phyloP scores from a whole-genome alignment of 2,113 vertebrate species.

The Donacobius atricapilla region DNA sequence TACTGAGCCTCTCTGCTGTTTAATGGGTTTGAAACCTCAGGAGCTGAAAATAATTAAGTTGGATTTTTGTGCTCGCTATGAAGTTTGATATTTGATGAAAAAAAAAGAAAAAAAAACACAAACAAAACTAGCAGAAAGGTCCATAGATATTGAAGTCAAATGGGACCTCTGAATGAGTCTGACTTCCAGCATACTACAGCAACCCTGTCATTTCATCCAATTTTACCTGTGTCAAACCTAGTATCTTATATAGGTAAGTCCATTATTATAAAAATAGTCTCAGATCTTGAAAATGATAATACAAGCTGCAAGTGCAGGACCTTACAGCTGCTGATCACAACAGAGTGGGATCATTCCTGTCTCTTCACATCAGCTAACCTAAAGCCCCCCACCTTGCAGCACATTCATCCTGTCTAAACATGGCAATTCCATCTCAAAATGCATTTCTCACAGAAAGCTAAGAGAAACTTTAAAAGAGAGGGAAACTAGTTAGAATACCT shows the following conservation, averaged over 20 bases:
- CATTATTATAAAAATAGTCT: background rate
- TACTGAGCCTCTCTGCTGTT: slow-evolving; percentile 24
- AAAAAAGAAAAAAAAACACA: too few species aligned
- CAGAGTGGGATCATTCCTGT: background rate
- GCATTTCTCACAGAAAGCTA: background rate
- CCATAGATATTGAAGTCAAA: background rate
- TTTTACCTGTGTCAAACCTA: background rate
- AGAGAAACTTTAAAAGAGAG: background rate
- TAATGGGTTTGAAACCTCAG: slow-evolving; percentile 36
- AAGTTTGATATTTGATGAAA: background rate
- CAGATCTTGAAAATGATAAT: background rate
- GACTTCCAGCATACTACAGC: background rate
- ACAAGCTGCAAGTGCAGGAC: background rate
- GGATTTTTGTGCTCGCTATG: background rate
- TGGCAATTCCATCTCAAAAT: background rate
- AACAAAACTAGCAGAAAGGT: background rate
- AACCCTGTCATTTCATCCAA: background rate
- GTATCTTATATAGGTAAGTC: background rate
- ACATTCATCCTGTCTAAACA: background rate
- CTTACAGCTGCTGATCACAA: background rate
- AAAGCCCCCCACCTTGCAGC: background rate
- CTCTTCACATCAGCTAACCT: background rate
- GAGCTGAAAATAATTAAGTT: slow-evolving; percentile 45
- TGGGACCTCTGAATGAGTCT: background rate
- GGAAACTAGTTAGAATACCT: background rate